Conservation (phyloP, 1,140 invertebrate species). For the Centruroides sculpturatus region DNA sequence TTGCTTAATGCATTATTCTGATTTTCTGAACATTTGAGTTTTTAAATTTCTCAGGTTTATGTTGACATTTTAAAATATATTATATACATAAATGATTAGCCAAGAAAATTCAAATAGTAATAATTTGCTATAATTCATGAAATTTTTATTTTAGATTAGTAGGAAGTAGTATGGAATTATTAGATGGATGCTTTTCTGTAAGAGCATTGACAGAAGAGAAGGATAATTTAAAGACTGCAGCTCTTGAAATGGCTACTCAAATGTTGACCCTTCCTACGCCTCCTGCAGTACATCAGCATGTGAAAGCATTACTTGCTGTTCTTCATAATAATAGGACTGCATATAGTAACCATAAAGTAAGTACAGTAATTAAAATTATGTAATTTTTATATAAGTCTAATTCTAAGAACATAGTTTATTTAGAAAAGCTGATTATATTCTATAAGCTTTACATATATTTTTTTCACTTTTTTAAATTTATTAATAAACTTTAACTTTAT, state of each 20-base stretch:
- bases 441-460: too few relatives aligned
- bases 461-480: background rate
- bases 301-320: conserved; percentile 56
- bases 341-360: conserved; percentile 67
- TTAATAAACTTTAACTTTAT: background rate
- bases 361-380: conserved; percentile 3
- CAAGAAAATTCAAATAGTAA: too few relatives aligned
- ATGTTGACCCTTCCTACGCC: conserved; percentile 72
- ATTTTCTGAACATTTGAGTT: too few relatives aligned
- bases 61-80: too few relatives aligned
- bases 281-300: conserved; percentile 32
- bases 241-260: conserved; percentile 55
- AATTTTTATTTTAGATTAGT: conserved; percentile 36
- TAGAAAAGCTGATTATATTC: too few relatives aligned
- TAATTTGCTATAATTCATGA: too few relatives aligned
- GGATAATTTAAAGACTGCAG: conserved; percentile 33
- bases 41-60: too few relatives aligned
- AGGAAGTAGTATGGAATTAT: conserved; percentile 53
- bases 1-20: too few relatives aligned
- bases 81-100: too few relatives aligned
- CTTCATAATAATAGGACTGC: conserved; percentile 50
- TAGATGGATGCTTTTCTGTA: conserved; percentile 49
- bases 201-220: conserved; percentile 13
- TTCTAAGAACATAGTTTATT: too few relatives aligned
- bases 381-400: too few relatives aligned